Conservation (phyloP, 2,113 vertebrate species). For the Panthera tigris region DNA sequence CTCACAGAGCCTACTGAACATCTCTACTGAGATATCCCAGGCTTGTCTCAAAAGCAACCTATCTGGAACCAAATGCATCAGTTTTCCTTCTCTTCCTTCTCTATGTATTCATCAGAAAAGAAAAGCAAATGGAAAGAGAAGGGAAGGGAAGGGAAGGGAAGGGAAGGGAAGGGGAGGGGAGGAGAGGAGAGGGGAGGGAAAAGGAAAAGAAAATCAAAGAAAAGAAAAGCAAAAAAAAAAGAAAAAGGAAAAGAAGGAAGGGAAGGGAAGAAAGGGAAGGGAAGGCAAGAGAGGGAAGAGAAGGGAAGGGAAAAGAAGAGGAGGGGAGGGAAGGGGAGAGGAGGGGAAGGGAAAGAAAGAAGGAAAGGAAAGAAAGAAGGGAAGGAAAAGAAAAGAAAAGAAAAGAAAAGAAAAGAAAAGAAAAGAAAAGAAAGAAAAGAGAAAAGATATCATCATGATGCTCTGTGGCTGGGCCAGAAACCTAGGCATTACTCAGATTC, state of each 20-base stretch:
- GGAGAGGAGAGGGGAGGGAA: rapidly evolving
- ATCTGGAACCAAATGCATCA: not conserved
- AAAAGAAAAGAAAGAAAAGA: too few species aligned
- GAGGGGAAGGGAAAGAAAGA: not conserved
- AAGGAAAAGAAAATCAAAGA: not conserved
- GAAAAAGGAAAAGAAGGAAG: too few species aligned
- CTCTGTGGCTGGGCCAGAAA: not conserved
- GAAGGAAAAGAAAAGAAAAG: too few species aligned
- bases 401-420: not conserved
- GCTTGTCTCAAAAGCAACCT: not conserved
- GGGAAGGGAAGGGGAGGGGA: not conserved
- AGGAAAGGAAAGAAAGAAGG: not conserved
- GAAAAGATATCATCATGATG: rapidly evolving
- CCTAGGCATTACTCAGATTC: not conserved
- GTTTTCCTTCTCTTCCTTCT: not conserved
- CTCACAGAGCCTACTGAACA: not conserved
- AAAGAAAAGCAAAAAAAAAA: too few species aligned
- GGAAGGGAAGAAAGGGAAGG: too few species aligned
- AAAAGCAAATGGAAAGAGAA: not conserved
- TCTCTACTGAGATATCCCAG: not conserved
- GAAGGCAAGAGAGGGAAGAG: too few species aligned
- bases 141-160: not conserved
- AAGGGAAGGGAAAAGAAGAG: not conserved
- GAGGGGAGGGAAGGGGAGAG: rapidly evolving
- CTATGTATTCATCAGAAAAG: not conserved